Percentiles rank a stretch among this genome's conserved stretches.
phyloP scores from a whole-genome alignment of 2,797 vertebrate genomes.

The Parambassis ranga region DNA sequence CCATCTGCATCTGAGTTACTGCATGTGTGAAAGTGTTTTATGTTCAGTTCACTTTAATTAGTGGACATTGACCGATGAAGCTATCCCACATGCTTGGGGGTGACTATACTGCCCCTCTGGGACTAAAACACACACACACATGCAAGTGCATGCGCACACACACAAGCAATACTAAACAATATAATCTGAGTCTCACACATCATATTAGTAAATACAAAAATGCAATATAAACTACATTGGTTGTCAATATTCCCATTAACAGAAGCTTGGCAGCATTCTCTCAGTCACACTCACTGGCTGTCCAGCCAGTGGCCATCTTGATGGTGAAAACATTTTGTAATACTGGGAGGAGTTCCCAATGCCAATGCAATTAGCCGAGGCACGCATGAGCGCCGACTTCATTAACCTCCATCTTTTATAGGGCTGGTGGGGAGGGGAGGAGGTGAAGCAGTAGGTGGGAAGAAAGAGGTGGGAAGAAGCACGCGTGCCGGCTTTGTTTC shows the following conservation, averaged over 20 bases:
- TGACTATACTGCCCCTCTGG: neutral
- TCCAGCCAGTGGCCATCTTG: slow-evolving; percentile 61
- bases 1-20: neutral
- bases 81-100: slow-evolving; percentile 13
- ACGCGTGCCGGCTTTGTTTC: slow-evolving; percentile 50
- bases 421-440: slow-evolving; percentile 30
- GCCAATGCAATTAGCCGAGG: slow-evolving; percentile 74
- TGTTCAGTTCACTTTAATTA: slow-evolving; percentile 14
- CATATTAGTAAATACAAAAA: slow-evolving; percentile 14
- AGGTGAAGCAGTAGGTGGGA: neutral
- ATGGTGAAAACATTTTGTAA: slow-evolving; percentile 57
- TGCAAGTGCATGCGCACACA: neutral
- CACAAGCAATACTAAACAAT: neutral
- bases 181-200: neutral
- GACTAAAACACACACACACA: neutral
- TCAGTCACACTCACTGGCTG: slow-evolving; percentile 1
- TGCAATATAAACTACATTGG: neutral
- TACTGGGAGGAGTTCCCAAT: slow-evolving; percentile 68
- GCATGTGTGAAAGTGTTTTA: neutral
- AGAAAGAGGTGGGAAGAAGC: slow-evolving; percentile 10
- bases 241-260: slow-evolving; percentile 3
- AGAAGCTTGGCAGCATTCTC: slow-evolving; percentile 34
- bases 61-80: neutral
- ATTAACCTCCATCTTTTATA: slow-evolving; percentile 79
- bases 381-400: slow-evolving; percentile 70